These are phyloP conservation scores for Cynoglossus semilaevis DNA, from an alignment of 2,113 vertebrate genomes.

Conservation along the genomic window DNA sequence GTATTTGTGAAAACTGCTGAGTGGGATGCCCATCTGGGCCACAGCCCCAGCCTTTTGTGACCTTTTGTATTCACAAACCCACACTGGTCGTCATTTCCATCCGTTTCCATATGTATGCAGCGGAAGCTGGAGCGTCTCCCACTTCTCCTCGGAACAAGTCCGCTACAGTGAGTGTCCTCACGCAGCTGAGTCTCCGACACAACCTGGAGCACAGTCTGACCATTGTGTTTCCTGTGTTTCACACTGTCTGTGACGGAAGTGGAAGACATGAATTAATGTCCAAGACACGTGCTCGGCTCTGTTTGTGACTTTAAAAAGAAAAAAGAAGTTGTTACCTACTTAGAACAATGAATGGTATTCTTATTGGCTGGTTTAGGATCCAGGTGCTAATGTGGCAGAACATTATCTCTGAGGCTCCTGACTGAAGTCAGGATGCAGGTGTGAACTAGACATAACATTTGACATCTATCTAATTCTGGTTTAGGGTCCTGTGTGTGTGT, in stretches of 20 bases:
- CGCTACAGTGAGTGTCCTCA: slow-evolving; percentile 37
- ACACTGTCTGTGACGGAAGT: slow-evolving; percentile 48
- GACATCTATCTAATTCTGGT: no score
- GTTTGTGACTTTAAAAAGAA: no score
- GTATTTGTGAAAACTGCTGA: slow-evolving; percentile 48
- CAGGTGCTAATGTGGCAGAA: no score
- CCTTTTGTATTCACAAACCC: slow-evolving; percentile 64
- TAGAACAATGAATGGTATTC: no score
- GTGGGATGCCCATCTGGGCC: slow-evolving; percentile 53
- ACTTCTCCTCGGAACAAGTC: slow-evolving; percentile 48
- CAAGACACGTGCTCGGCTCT: slow-evolving; percentile 17
- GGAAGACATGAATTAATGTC: slow-evolving; percentile 52
- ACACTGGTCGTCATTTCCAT: slow-evolving; percentile 54
- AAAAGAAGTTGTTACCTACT: no score
- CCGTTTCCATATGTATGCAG: slow-evolving; percentile 70
- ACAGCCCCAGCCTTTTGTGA: slow-evolving; percentile 51
- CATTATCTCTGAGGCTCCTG: no score
- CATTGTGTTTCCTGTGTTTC: slow-evolving; percentile 62
- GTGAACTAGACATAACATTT: no score
- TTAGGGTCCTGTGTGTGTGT: no score
- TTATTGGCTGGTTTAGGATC: no score
- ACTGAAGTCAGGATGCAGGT: no score
- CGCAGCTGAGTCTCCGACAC: slow-evolving; percentile 49
- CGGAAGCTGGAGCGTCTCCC: slow-evolving; percentile 33
- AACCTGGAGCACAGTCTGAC: slow-evolving; percentile 51